These are phyloP conservation scores for Kuschelorhynchus macadamiae DNA, from an alignment of 2,888 invertebrate species.

Conservation along the genomic window DNA sequence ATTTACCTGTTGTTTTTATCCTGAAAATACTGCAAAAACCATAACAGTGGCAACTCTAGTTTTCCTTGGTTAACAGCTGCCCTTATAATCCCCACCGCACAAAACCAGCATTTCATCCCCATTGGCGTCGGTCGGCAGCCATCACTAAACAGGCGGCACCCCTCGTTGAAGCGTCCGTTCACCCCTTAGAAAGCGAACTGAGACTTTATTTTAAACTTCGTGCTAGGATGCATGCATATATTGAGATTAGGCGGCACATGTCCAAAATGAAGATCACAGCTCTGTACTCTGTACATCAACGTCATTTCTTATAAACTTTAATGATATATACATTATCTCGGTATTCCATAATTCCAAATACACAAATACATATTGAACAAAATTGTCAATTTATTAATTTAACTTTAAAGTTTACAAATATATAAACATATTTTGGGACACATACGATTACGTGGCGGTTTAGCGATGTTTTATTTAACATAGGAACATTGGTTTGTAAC, in stretches of 20 bases:
- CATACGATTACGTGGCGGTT: too few relatives aligned
- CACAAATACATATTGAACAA: too few relatives aligned
- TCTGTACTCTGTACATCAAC: too few relatives aligned
- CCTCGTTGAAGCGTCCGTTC: slow-evolving; percentile 56
- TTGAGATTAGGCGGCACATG: slow-evolving; percentile 46
- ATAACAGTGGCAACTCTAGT: slow-evolving; percentile 10
- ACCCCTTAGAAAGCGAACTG: slow-evolving; percentile 49
- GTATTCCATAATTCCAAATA: too few relatives aligned
- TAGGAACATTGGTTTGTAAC: too few relatives aligned
- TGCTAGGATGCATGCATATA: slow-evolving; percentile 41
- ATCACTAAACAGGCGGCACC: slow-evolving; percentile 63
- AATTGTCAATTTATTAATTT: too few relatives aligned
- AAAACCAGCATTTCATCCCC: slow-evolving; percentile 57
- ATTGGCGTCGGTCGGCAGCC: slow-evolving; percentile 61
- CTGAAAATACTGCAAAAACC: not conserved
- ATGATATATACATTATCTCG: too few relatives aligned
- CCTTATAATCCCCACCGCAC: slow-evolving; percentile 60
- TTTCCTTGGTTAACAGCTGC: slow-evolving; percentile 47
- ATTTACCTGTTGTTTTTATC: too few relatives aligned
- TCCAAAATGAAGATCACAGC: slow-evolving; percentile 54
- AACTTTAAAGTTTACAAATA: too few relatives aligned
- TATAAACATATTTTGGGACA: too few relatives aligned
- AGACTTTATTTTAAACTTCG: slow-evolving; percentile 33
- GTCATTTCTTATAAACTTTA: too few relatives aligned
- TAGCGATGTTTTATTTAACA: too few relatives aligned